These are phyloP conservation scores for Patella pellucida DNA, from an alignment of 2,888 invertebrate species.

Conservation along the genomic window DNA sequence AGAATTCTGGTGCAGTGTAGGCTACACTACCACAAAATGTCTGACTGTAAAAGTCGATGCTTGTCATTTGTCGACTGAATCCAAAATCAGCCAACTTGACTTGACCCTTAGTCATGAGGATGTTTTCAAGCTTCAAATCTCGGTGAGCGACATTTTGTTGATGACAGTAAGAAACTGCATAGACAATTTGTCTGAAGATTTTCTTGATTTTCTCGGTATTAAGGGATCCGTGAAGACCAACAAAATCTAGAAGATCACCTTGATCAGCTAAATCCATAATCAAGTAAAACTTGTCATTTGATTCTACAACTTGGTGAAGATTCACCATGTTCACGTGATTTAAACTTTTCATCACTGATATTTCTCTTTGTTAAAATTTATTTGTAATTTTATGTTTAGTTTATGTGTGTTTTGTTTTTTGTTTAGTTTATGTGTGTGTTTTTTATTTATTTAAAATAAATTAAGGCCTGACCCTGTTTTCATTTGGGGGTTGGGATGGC, in stretches of 20 bases:
- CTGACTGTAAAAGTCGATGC: neutral
- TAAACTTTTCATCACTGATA: neutral
- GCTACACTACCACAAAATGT: slow-evolving; percentile 8
- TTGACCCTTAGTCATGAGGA: neutral
- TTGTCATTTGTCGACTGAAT: slow-evolving; percentile 8
- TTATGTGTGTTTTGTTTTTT: too few relatives aligned
- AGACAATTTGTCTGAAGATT: slow-evolving; percentile 8
- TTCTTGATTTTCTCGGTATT: slow-evolving; percentile 8
- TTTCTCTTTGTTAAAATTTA: neutral
- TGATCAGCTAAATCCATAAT: slow-evolving; percentile 4
- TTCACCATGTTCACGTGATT: slow-evolving; percentile 5
- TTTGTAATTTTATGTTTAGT: too few relatives aligned
- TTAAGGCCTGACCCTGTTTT: too few relatives aligned
- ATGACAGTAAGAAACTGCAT: slow-evolving; percentile 1
- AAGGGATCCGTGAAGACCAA: slow-evolving; percentile 7
- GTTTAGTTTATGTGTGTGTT: too few relatives aligned
- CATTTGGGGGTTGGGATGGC: too few relatives aligned
- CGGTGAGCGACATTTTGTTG: slow-evolving; percentile 3
- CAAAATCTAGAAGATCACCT: slow-evolving; percentile 6
- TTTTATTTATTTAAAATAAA: too few relatives aligned
- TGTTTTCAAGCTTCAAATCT: slow-evolving; percentile 5
- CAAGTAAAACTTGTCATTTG: slow-evolving; percentile 1
- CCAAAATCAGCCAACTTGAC: slow-evolving; percentile 8
- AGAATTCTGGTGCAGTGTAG: slow-evolving; percentile 8
- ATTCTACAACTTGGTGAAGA: neutral